Base-by-base conservation (phyloP, 2,797 vertebrate species). In the Myotis myotis region DNA sequence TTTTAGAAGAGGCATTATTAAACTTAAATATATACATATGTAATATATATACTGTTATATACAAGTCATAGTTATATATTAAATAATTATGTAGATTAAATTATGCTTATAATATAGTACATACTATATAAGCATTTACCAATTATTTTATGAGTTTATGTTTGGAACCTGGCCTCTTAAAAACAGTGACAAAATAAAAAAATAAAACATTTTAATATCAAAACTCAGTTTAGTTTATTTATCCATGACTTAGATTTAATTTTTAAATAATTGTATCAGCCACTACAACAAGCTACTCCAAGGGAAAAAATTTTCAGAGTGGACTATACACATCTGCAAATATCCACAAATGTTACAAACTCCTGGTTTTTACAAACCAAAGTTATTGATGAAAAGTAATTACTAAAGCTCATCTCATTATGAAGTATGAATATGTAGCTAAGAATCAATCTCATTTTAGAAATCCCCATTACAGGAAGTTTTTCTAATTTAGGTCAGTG, bases 271-370 rank as follows among this genome's bases (percentile, higher is more conserved):
- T 94, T 51, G 28, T 12, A 57, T 96, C 78, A 95, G 82, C 44
- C 93, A 64, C 53, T 87, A 92, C 30, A 94, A 81, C 47, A 72
- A 97, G 86, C 84, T 94, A 95, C 90, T 94, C 94, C 70, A 94
- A 97, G 93, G 89, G 97, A 97, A 96, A 96, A 89, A 86, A 93
- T 93, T 93, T 94, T 97, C 68, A 82, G 92, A 96, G 78, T 96
- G 75, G 91, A 92, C 76, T 89, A 87, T 96, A 95, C 79, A 91
- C 0, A 81, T 92, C 95, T 96, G 75, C 94, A 95, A 88, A 68
- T 96, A 95, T 80, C 86, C 71, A 95, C 86, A 97, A 96, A 97
- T 96, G 93, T 72, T 96, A 96, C 1, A 30, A 95, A 95, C 95
- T 81, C 76, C 93, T 94, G 76, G 53, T 76, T 96, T 94, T 23